These are phyloP conservation scores for Wiebesia pumilae DNA, from an alignment of 1,140 invertebrate species.

Conservation along the genomic window DNA sequence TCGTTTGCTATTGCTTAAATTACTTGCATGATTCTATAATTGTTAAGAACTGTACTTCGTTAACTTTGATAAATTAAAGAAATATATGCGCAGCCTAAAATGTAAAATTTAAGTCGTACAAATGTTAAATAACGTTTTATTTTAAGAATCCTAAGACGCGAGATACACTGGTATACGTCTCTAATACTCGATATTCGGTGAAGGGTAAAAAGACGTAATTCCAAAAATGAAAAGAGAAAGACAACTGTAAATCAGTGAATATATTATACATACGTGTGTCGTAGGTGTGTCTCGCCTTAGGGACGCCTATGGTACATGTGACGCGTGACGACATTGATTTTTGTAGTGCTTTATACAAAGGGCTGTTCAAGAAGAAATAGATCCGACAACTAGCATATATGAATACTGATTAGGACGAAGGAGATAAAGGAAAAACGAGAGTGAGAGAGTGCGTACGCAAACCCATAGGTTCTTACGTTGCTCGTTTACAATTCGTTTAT, in stretches of 20 bases:
- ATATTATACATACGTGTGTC: neutral
- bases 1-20: no score
- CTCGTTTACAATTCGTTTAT: neutral
- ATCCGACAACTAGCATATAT: constrained; percentile 67
- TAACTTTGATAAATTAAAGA: no score
- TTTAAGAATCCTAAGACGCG: neutral
- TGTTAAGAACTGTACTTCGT: no score
- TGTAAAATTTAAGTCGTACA: no score
- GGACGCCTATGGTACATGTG: constrained; percentile 57
- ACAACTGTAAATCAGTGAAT: neutral
- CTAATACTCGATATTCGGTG: neutral
- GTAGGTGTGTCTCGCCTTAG: constrained; percentile 39
- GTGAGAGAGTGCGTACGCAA: neutral
- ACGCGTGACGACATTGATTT: constrained; percentile 71
- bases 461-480: neutral
- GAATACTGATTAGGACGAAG: constrained; percentile 64
- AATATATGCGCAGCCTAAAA: neutral
- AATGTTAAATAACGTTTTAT: neutral
- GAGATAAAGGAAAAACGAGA: neutral
- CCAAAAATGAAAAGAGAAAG: neutral
- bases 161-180: neutral
- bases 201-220: neutral
- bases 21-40: no score
- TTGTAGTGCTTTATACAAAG: neutral
- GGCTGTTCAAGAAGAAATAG: constrained; percentile 20